These are phyloP conservation scores for Cheilosia urbana DNA, from an alignment of 2,888 invertebrate species.

Conservation along the genomic window DNA sequence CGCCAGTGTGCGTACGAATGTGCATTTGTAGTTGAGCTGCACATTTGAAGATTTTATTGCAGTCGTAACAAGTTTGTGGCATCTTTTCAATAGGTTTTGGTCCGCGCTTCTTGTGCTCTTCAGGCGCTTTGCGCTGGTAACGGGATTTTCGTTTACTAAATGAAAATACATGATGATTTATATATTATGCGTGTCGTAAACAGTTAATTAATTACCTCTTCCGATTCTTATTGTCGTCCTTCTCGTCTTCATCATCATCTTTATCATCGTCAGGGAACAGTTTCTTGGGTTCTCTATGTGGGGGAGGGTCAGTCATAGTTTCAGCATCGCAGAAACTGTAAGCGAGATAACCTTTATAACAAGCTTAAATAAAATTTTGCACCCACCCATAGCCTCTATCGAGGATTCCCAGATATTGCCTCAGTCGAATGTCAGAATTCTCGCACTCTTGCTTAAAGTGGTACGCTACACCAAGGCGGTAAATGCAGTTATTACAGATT, in stretches of 20 bases:
- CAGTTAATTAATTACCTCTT: constrained; percentile 65
- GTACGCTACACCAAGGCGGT: constrained; percentile 86
- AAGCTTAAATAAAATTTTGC: neutral
- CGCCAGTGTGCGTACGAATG: constrained; percentile 87
- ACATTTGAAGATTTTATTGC: constrained; percentile 86
- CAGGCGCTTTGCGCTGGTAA: constrained; percentile 86
- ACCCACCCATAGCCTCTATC: constrained; percentile 80
- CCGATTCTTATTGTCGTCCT: constrained; percentile 74
- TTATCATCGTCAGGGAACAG: constrained; percentile 76
- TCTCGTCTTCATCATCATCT: constrained; percentile 74
- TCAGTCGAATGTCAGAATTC: constrained; percentile 85
- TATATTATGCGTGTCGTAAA: neutral
- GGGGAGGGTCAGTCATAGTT: constrained; percentile 84
- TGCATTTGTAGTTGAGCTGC: constrained; percentile 87
- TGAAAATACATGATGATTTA: neutral
- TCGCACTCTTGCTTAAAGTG: constrained; percentile 87
- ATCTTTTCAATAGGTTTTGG: constrained; percentile 87
- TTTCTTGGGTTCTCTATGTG: constrained; percentile 69
- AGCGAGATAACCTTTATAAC: constrained; percentile 41
- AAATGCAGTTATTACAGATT: constrained; percentile 87
- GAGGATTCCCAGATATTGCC: constrained; percentile 86
- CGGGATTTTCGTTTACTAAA: constrained; percentile 81
- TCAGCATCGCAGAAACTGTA: constrained; percentile 85
- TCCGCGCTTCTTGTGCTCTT: constrained; percentile 86
- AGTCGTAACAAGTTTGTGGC: constrained; percentile 86